Evolutionary conservation across 23 tunicate genomes (phyloP).

Genomic region (Aplidium turbinatum): DNA sequence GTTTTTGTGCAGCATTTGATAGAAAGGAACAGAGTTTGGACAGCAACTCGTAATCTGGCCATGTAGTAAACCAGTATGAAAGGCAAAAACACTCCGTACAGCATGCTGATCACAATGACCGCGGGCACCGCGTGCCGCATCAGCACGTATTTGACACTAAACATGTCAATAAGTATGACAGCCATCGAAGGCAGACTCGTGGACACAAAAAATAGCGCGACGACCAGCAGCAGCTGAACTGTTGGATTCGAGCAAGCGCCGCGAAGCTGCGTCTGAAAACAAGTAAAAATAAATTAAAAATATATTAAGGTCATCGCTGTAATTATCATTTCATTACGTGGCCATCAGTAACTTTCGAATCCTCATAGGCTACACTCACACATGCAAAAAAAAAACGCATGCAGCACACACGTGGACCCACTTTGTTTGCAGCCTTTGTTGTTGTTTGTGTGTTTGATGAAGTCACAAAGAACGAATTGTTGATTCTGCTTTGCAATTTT

Average conservation of each 20-base stretch:
- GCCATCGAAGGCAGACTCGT: conserved; percentile 14
- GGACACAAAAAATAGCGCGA: background rate
- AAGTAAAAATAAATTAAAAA: no score
- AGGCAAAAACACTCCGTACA: conserved; percentile 17
- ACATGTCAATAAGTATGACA: conserved; percentile 18
- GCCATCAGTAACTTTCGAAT: no score
- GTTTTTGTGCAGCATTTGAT: conserved; percentile 26
- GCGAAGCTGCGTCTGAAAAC: no score
- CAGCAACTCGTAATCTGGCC: conserved; percentile 13
- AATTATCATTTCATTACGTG: no score
- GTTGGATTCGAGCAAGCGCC: background rate
- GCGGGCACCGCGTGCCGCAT: conserved; percentile 7
- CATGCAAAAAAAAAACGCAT: no score
- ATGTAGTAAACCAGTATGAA: conserved; percentile 13
- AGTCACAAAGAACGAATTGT: no score
- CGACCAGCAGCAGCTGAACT: conserved; percentile 2
- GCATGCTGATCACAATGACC: background rate
- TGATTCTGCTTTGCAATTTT: no score
- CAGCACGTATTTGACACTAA: background rate
- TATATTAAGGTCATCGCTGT: no score
- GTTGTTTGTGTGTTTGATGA: no score
- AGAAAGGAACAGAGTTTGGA: background rate
- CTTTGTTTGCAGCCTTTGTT: no score
- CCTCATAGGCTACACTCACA: no score
- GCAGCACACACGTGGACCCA: no score